Evolutionary conservation across 2,113 vertebrate species (phyloP).

Genomic region (Centropristis striata): DNA sequence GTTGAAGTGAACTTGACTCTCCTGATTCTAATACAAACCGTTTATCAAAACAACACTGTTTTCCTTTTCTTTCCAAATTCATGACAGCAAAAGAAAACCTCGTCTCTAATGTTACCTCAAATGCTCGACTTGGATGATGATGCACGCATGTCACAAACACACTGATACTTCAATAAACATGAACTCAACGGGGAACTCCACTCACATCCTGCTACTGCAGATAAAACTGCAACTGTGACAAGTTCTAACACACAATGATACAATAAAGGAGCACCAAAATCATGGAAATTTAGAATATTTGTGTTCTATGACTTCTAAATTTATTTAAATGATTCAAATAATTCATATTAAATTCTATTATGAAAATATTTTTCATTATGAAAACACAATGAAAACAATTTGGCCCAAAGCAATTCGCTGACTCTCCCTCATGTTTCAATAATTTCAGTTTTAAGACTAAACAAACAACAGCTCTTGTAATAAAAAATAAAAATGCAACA

Average conservation of each 20-base stretch:
- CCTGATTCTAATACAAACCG: not conserved
- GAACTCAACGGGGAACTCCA: conserved; percentile 1
- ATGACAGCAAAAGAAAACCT: conserved; percentile 10
- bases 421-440: conserved; percentile 9
- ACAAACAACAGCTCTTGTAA: not conserved
- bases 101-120: not conserved
- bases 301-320: not conserved
- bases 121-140: not conserved
- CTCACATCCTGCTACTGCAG: not conserved
- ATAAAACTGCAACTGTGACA: not conserved
- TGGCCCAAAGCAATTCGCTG: not conserved
- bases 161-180: not conserved
- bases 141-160: not conserved
- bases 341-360: not conserved
- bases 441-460: conserved; percentile 5
- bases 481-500: too few relatives aligned
- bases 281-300: not conserved
- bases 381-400: not conserved
- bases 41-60: not conserved
- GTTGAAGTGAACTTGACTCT: conserved; percentile 6
- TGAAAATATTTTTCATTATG: not conserved
- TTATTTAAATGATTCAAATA: not conserved
- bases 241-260: not conserved
- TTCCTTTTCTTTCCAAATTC: not conserved
- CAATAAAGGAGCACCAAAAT: not conserved